Percentiles rank a stretch among this genome's conserved stretches.
Evolutionary conservation across 1,140 invertebrate genomes (phyloP).

Genomic region (Drosophila sucinea): DNA sequence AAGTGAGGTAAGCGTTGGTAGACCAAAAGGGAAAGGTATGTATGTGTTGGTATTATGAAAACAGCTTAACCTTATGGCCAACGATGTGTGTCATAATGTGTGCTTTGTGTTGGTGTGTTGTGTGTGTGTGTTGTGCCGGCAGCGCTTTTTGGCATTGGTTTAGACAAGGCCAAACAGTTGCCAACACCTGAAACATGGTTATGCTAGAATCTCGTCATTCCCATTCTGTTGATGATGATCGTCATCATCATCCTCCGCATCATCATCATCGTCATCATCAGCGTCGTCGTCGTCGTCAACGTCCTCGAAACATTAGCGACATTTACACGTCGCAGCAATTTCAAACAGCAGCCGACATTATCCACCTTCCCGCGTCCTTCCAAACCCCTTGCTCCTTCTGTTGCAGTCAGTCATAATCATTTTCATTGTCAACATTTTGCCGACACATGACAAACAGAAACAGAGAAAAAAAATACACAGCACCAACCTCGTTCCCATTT

Average conservation of each 20-base stretch:
- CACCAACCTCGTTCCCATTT: conserved; percentile 29
- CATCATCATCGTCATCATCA: conserved; percentile 32
- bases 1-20: conserved; percentile 6
- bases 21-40: conserved; percentile 17
- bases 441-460: conserved; percentile 67
- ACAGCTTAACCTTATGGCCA: conserved; percentile 80
- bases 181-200: conserved; percentile 67
- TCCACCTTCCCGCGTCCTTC: conserved; percentile 7
- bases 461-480: conserved; percentile 15
- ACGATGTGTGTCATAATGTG: conserved; percentile 75
- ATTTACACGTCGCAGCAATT: conserved; percentile 81
- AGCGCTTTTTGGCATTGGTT: conserved; percentile 71
- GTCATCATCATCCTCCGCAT: conserved; percentile 30
- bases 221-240: conserved; percentile 18
- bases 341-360: conserved; percentile 74
- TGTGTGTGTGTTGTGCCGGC: conserved; percentile 20
- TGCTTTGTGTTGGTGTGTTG: conserved; percentile 17
- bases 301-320: conserved; percentile 71
- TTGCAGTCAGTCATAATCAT: conserved; percentile 74
- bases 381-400: neutral
- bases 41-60: conserved; percentile 58
- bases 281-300: conserved; percentile 33
- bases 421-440: conserved; percentile 79
- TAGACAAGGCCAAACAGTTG: conserved; percentile 65
- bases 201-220: conserved; percentile 43